Evolutionary conservation across 2,113 vertebrate genomes (phyloP).

Genomic region (Chascanopsetta lugubris): DNA sequence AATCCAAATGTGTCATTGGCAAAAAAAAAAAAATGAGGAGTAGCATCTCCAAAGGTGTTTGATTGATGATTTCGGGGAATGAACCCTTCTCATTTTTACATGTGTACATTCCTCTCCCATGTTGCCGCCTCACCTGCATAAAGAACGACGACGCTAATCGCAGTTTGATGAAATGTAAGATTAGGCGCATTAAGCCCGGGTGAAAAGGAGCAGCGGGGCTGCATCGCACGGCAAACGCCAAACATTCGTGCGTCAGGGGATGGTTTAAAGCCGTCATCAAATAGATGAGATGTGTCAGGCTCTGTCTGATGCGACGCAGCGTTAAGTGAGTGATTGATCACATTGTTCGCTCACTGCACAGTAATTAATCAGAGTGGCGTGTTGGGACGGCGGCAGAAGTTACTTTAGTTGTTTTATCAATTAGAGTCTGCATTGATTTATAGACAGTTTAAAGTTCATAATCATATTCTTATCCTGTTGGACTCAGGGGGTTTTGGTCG

Average conservation of each 20-base stretch:
- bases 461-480: background rate
- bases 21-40: background rate
- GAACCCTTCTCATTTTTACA: background rate
- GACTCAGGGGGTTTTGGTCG: background rate
- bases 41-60: background rate
- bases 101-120: background rate
- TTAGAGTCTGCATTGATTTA: background rate
- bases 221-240: background rate
- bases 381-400: background rate
- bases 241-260: background rate
- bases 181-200: slow-evolving; percentile 17
- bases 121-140: background rate
- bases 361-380: slow-evolving; percentile 16
- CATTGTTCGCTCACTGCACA: background rate
- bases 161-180: background rate
- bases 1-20: background rate
- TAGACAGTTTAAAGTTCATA: background rate
- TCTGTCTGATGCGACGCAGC: slow-evolving; percentile 23
- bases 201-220: background rate
- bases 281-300: slow-evolving; percentile 12
- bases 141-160: background rate
- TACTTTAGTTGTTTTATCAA: slow-evolving; percentile 1
- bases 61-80: background rate
- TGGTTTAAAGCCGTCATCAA: slow-evolving; percentile 16
- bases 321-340: slow-evolving; percentile 25